Conservation (phyloP, 37 sponge, comb jelly and placozoan genomes). For the Dysidea cf. avara region DNA sequence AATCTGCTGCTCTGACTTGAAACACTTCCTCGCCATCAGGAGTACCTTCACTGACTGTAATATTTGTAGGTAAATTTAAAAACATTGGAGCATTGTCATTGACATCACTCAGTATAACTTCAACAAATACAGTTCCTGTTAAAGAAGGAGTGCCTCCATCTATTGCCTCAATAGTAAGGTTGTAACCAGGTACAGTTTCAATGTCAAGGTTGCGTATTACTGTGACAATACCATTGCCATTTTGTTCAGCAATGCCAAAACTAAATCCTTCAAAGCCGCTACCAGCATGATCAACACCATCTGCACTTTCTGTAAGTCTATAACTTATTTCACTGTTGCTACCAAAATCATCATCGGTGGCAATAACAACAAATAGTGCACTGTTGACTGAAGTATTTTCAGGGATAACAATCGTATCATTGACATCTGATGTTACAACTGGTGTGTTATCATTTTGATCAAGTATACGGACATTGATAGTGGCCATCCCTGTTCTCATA, state of each 20-base stretch:
- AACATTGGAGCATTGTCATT: slow-evolving; percentile 74
- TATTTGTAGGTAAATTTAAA: background rate
- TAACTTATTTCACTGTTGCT: slow-evolving; percentile 14
- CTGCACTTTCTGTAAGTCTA: slow-evolving; percentile 15
- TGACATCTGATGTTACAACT: slow-evolving; percentile 19
- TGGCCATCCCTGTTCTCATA: background rate
- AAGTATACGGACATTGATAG: slow-evolving; percentile 12
- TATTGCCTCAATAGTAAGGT: slow-evolving; percentile 6
- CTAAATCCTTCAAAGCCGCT: too few relatives aligned
- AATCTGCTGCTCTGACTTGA: slow-evolving; percentile 25
- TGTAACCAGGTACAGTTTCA: slow-evolving; percentile 1
- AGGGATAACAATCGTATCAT: slow-evolving; percentile 39
- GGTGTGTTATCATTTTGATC: slow-evolving; percentile 47
- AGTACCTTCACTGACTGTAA: slow-evolving; percentile 29
- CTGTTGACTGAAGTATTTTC: slow-evolving; percentile 41
- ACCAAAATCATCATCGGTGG: slow-evolving; percentile 46
- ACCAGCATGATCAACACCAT: too few relatives aligned
- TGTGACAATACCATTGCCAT: slow-evolving; percentile 19
- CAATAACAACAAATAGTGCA: slow-evolving; percentile 24
- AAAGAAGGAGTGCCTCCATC: slow-evolving; percentile 49
- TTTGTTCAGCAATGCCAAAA: too few relatives aligned
- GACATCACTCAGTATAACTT: slow-evolving; percentile 37
- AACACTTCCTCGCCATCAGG: slow-evolving; percentile 3
- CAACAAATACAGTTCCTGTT: too few relatives aligned
- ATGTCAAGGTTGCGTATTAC: slow-evolving; percentile 19